Evolutionary conservation across 1,140 invertebrate species (phyloP), one percentile per base, ranked within the genome.

Genomic region (Hylyphantes graminicola): DNA sequence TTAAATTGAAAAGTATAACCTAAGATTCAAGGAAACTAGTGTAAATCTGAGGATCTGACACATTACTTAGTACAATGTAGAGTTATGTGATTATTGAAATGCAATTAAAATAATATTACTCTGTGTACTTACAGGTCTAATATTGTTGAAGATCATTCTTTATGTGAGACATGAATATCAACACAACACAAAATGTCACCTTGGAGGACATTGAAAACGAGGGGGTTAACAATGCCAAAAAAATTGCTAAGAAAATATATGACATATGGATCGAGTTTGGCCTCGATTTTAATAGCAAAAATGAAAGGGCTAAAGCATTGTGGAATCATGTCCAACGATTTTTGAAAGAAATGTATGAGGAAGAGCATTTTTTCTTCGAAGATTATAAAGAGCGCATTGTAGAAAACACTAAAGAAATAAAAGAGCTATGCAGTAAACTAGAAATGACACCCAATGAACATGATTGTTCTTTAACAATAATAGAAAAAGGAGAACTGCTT

Each of bases 401-500:
- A 64, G 57, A 10, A 48, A 73, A 64, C 64, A 7, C 15, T 48
- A n/a, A 68, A 17, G 63, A 85, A 35, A 61, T 85, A 51, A 12
- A 19, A 54, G 63, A 77, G 35, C 12, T 85, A n/a, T 76, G 35
- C 12, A 70, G 53, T 7, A 12, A 13, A 13, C 21, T 85, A 10
- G 57, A 53, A 7, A 10, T 85, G 6, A 51, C 54, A 21, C 8
- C 50, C 8, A 61, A n/a, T 5, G 74, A 76, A 70, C 13, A 21
- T 15, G 64, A 67, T 2, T 10, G 2, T 61, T 54, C 73, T 54
- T 76, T 85, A 48, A n/a, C n/a, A n/a, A n/a, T n/a, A n/a, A 68
- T 85, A 12, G 19, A 59, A 57, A 76, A 77, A 51, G 76, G 79
- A 79, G 76, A 79, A 73, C 50, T 48, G 9, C 17, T 85, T 13